A percentile compares a stretch with the other conserved stretches of the same genome.
Evolutionary conservation across 1,140 invertebrate genomes (phyloP).

Genomic region (Pinna nobilis): DNA sequence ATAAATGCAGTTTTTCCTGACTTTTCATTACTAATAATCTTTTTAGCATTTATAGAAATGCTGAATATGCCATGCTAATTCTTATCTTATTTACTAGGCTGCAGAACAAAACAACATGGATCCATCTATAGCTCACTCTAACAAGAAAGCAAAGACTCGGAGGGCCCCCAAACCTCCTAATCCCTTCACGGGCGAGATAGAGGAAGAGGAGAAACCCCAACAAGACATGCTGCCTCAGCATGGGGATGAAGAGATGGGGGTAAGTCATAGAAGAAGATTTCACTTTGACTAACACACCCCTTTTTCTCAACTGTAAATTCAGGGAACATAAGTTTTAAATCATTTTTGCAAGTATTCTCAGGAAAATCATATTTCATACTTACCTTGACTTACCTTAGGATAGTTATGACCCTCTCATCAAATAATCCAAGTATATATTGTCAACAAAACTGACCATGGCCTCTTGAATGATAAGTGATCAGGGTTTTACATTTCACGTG

Average conservation of each 20-base stretch:
- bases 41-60: not conserved
- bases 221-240: not conserved
- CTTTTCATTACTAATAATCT: too few relatives aligned
- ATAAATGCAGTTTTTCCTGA: too few relatives aligned
- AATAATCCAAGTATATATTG: too few relatives aligned
- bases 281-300: not conserved
- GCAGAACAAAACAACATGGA: conserved; percentile 79
- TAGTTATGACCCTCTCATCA: too few relatives aligned
- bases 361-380: too few relatives aligned
- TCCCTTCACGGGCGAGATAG: conserved; percentile 76
- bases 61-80: not conserved
- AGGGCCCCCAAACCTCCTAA: conserved; percentile 77
- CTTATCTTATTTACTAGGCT: conserved; percentile 52
- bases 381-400: too few relatives aligned
- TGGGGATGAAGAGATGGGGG: conserved; percentile 14
- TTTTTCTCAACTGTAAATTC: not conserved
- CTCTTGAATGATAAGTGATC: too few relatives aligned
- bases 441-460: too few relatives aligned
- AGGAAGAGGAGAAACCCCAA: conserved; percentile 67
- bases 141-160: conserved; percentile 77
- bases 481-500: too few relatives aligned
- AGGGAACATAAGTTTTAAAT: not conserved
- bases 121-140: conserved; percentile 73
- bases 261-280: conserved; percentile 14
- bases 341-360: too few relatives aligned